Conservation (phyloP, 2,888 invertebrate genomes). For the Thysanoteuthis rhombus region DNA sequence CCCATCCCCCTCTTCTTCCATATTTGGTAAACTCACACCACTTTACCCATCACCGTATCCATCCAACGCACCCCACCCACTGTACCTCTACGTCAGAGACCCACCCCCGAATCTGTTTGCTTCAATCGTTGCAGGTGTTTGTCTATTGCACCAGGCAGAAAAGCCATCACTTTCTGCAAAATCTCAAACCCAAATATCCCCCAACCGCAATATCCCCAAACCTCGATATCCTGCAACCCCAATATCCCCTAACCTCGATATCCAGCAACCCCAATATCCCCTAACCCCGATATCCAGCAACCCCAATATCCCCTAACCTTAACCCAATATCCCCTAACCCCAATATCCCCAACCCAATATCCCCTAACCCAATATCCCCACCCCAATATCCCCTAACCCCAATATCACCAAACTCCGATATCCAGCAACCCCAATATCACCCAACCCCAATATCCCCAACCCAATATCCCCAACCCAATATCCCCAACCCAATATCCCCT, state of each 20-base stretch:
- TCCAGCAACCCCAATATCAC: too few relatives aligned
- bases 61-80: not conserved
- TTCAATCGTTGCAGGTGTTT: not conserved
- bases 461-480: too few relatives aligned
- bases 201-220: too few relatives aligned
- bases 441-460: too few relatives aligned
- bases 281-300: too few relatives aligned
- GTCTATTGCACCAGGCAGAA: constrained; percentile 12
- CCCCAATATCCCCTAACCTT: too few relatives aligned
- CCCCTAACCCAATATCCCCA: too few relatives aligned
- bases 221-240: not conserved
- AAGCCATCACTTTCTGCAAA: not conserved
- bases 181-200: not conserved
- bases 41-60: not conserved
- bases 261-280: not conserved
- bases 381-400: too few relatives aligned
- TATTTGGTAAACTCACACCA: not conserved
- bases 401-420: too few relatives aligned
- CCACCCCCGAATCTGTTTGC: not conserved
- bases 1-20: not conserved
- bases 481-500: too few relatives aligned
- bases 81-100: not conserved
- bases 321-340: too few relatives aligned
- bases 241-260: not conserved
- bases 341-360: too few relatives aligned